phyloP scores from a whole-genome alignment of 2,888 invertebrate species.

The Cosmorhoe ocellata region DNA sequence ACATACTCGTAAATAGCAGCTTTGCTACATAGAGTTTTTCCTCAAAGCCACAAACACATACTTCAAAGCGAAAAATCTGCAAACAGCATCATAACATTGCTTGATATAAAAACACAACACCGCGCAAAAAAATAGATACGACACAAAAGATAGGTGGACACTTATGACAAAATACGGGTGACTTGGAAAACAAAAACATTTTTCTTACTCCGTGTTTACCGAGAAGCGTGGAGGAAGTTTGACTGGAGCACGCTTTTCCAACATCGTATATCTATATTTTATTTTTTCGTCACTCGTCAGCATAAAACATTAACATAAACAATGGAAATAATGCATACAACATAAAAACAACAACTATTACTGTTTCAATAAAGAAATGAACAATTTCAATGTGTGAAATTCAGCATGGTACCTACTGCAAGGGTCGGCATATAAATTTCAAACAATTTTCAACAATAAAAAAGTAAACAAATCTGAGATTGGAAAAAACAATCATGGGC shows the following conservation, averaged over 20 bases:
- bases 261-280: not conserved
- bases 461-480: too few species aligned
- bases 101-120: slow-evolving; percentile 19
- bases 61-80: slow-evolving; percentile 18
- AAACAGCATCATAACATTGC: slow-evolving; percentile 21
- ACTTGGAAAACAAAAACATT: slow-evolving; percentile 72
- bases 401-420: too few species aligned
- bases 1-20: too few species aligned
- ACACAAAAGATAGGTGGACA: slow-evolving; percentile 44
- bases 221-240: slow-evolving; percentile 31
- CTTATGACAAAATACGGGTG: slow-evolving; percentile 61
- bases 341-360: too few species aligned
- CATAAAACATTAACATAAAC: not conserved
- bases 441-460: too few species aligned
- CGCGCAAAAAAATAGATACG: slow-evolving; percentile 32
- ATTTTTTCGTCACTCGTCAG: not conserved
- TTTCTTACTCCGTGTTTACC: slow-evolving; percentile 76
- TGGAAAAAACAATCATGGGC: too few species aligned
- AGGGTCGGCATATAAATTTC: too few species aligned
- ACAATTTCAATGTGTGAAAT: too few species aligned
- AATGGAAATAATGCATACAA: too few species aligned
- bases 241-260: slow-evolving; percentile 12
- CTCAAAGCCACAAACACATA: slow-evolving; percentile 10
- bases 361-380: too few species aligned
- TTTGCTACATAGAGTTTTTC: not conserved